Evolutionary conservation across 2,797 vertebrate genomes (phyloP).

Genomic region (Esox masquinongy): DNA sequence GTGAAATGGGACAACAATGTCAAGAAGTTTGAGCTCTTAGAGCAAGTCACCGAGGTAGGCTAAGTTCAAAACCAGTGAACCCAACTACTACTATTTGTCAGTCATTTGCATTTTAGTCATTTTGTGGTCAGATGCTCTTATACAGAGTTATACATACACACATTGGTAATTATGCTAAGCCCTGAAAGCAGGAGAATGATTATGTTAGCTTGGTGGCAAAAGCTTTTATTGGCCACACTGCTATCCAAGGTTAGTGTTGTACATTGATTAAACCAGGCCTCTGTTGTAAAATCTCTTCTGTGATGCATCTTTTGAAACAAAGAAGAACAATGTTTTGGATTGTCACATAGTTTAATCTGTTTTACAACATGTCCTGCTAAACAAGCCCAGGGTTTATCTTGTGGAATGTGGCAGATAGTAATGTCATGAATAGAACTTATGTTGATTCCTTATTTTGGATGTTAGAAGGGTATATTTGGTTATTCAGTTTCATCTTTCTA

Average conservation of each 20-base stretch:
- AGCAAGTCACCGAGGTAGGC: conserved; percentile 82
- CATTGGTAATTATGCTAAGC: too few species aligned
- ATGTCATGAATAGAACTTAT: neutral
- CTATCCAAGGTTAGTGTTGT: too few species aligned
- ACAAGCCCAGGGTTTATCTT: neutral
- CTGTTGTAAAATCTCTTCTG: too few species aligned
- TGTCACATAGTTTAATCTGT: too few species aligned
- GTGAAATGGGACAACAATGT: conserved; percentile 93
- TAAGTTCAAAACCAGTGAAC: neutral
- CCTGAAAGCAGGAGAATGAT: too few species aligned
- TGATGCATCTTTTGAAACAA: too few species aligned
- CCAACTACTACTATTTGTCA: neutral
- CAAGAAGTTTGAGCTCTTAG: conserved; percentile 82
- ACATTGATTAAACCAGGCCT: too few species aligned
- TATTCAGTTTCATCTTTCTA: neutral
- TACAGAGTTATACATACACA: too few species aligned
- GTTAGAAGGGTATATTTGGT: neutral
- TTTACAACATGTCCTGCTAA: neutral
- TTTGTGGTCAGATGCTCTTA: neutral
- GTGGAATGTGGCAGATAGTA: neutral
- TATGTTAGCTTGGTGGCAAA: too few species aligned
- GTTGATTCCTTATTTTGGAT: neutral
- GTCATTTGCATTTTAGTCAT: neutral
- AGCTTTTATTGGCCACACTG: too few species aligned
- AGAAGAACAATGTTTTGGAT: too few species aligned